Conservation (phyloP, 2,888 invertebrate genomes). For the Ophion obscuratus region DNA sequence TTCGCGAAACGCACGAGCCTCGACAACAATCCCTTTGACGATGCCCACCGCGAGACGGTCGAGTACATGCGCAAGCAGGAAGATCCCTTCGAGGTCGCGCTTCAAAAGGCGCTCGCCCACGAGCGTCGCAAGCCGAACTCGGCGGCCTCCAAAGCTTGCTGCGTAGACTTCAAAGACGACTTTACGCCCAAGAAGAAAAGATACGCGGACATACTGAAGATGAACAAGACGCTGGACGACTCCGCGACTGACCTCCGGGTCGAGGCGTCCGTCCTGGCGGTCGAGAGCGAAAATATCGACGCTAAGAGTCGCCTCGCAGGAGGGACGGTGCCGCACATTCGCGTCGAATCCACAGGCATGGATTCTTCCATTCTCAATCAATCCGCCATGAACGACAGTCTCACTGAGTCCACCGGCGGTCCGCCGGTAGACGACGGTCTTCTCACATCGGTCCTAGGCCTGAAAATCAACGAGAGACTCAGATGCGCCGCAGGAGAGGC, state of each 20-base stretch:
- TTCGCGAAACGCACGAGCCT: slow-evolving; percentile 71
- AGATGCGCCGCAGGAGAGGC: slow-evolving; percentile 52
- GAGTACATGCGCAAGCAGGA: slow-evolving; percentile 78
- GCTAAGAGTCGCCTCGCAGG: background rate
- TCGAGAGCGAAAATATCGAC: background rate
- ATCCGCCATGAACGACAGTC: slow-evolving; percentile 78
- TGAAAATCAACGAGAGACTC: slow-evolving; percentile 55
- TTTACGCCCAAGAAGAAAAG: slow-evolving; percentile 64
- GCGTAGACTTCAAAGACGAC: slow-evolving; percentile 70
- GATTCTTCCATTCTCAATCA: slow-evolving; percentile 76
- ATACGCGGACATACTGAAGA: slow-evolving; percentile 70
- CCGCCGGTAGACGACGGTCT: slow-evolving; percentile 59
- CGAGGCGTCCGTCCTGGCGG: background rate
- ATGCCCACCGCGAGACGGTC: slow-evolving; percentile 74
- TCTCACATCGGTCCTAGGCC: slow-evolving; percentile 50
- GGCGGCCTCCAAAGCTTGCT: slow-evolving; percentile 6
- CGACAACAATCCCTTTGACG: slow-evolving; percentile 81
- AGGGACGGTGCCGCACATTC: background rate
- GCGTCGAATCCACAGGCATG: slow-evolving; percentile 6
- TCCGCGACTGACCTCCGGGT: slow-evolving; percentile 51
- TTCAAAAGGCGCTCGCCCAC: slow-evolving; percentile 73
- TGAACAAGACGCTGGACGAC: slow-evolving; percentile 76
- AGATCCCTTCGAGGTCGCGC: slow-evolving; percentile 80
- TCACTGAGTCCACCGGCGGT: slow-evolving; percentile 60
- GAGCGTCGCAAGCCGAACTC: slow-evolving; percentile 20